These are phyloP conservation scores for Oasisia sp. DNA, from an alignment of 2,888 invertebrate species.

Conservation along the genomic window DNA sequence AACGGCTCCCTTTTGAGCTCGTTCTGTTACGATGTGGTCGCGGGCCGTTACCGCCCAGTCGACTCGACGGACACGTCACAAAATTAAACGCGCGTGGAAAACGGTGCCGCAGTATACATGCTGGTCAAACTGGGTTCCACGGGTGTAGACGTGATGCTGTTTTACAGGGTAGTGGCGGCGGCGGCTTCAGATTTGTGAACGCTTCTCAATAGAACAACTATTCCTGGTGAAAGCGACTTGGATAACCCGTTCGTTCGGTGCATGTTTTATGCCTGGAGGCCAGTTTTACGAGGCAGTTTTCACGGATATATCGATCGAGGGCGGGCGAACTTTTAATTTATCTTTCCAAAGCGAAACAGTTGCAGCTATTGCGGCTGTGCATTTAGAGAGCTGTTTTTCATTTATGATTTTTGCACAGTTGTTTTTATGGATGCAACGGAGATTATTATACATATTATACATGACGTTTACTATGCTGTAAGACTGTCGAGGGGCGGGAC, in stretches of 20 bases:
- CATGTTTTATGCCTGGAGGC: slow-evolving; percentile 13
- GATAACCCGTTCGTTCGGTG: neutral
- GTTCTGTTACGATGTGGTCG: neutral
- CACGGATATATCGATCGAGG: slow-evolving; percentile 12
- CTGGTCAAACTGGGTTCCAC: neutral
- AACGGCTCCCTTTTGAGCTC: slow-evolving; percentile 61
- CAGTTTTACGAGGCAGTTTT: slow-evolving; percentile 8
- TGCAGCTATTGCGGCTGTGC: slow-evolving; percentile 13
- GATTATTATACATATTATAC: slow-evolving; percentile 17
- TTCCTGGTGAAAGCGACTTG: neutral
- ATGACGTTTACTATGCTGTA: slow-evolving; percentile 8
- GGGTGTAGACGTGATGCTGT: neutral
- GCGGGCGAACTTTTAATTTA: slow-evolving; percentile 6
- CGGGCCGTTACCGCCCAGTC: neutral
- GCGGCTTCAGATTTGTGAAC: neutral
- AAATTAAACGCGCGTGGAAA: neutral
- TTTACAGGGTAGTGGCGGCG: neutral
- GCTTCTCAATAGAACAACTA: slow-evolving; percentile 17
- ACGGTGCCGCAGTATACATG: neutral
- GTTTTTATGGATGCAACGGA: slow-evolving; percentile 17
- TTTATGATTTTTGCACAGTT: slow-evolving; percentile 17
- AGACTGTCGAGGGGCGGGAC: neutral
- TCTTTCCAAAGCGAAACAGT: slow-evolving; percentile 13
- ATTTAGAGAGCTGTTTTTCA: slow-evolving; percentile 17
- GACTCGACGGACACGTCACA: neutral